Conservation (phyloP, 2,888 invertebrate species). For the Calameuta pallipes region DNA sequence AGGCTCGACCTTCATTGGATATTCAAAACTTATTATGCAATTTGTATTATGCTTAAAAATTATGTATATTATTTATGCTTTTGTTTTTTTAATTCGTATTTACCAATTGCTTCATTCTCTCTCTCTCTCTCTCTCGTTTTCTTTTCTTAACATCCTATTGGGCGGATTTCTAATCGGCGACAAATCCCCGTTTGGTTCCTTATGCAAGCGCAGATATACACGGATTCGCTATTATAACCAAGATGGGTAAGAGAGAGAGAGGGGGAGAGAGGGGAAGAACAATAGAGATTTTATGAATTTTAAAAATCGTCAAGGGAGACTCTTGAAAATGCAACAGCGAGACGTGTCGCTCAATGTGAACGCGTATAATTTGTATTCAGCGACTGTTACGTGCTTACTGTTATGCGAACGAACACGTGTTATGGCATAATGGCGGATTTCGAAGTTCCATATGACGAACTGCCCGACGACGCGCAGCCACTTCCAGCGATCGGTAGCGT, state of each 20-base stretch:
- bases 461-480: not conserved
- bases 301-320: not conserved
- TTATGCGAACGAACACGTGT: constrained; percentile 5
- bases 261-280: no score
- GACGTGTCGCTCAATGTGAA: not conserved
- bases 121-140: no score
- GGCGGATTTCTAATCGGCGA: not conserved
- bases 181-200: not conserved
- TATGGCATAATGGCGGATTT: not conserved
- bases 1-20: not conserved
- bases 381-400: constrained; percentile 7
- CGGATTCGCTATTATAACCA: not conserved
- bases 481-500: not conserved
- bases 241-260: no score
- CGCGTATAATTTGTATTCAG: not conserved
- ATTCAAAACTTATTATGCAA: not conserved
- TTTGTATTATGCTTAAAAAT: not conserved
- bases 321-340: not conserved
- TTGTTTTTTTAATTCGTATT: not conserved
- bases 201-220: not conserved
- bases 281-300: not conserved
- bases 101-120: not conserved
- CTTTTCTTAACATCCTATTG: not conserved
- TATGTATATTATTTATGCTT: not conserved
- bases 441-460: not conserved